phyloP scores from a whole-genome alignment of 2,797 vertebrate species.

The Xiphorhynchus erythropygius region DNA sequence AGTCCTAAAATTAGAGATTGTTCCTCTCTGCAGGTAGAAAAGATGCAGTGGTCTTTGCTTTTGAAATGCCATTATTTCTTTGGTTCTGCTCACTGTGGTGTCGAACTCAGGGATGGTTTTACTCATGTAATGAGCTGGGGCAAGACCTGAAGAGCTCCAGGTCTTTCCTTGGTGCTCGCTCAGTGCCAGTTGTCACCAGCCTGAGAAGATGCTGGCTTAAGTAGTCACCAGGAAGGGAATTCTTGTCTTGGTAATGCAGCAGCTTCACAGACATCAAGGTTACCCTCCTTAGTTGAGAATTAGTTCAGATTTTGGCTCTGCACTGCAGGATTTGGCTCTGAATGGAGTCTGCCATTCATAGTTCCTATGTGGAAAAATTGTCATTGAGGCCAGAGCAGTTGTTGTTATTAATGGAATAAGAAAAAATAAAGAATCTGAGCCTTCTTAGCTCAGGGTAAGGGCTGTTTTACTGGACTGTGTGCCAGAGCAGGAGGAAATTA shows the following conservation, averaged over 20 bases:
- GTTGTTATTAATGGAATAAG: neutral
- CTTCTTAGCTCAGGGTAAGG: neutral
- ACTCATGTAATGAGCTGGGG: fast-evolving
- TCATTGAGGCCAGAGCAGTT: neutral
- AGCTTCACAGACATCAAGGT: neutral
- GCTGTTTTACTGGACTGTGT: neutral
- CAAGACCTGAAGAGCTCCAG: neutral
- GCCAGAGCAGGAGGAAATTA: neutral
- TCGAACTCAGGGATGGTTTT: neutral
- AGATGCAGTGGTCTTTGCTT: neutral
- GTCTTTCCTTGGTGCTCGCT: neutral
- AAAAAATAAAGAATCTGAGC: neutral
- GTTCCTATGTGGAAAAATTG: neutral
- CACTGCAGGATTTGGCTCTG: neutral
- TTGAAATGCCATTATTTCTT: neutral
- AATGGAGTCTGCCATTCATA: neutral
- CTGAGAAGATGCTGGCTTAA: neutral
- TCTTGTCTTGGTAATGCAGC: neutral
- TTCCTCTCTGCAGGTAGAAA: neutral
- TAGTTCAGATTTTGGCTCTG: neutral
- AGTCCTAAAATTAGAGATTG: neutral
- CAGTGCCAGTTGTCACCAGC: neutral
- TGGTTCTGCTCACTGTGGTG: neutral
- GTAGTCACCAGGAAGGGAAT: neutral
- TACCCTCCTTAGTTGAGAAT: neutral